Conservation (phyloP, 2,888 invertebrate genomes). For the Ramazzottius varieornatus region DNA sequence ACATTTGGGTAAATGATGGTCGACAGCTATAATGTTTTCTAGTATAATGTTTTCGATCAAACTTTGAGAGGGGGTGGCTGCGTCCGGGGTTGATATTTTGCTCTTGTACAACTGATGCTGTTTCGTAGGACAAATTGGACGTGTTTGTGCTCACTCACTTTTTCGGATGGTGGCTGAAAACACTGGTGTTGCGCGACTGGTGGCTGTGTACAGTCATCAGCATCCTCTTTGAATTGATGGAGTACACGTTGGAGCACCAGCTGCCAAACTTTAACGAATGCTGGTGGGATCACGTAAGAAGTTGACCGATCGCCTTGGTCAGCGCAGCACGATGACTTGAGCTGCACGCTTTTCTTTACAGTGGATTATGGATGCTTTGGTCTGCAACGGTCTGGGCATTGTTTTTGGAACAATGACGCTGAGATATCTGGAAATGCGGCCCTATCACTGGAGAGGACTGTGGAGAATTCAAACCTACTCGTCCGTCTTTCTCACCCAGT, state of each 20-base stretch:
- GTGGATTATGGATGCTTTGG: slow-evolving; percentile 31
- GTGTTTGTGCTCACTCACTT: slow-evolving; percentile 31
- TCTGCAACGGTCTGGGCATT: slow-evolving; percentile 31
- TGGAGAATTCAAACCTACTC: slow-evolving; percentile 30
- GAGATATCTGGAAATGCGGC: slow-evolving; percentile 29
- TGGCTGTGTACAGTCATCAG: slow-evolving; percentile 31
- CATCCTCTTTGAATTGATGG: slow-evolving; percentile 31
- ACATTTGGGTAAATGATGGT: slow-evolving; percentile 22
- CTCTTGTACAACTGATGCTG: too few species aligned
- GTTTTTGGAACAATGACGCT: slow-evolving; percentile 28
- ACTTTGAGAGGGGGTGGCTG: too few species aligned
- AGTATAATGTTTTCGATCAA: too few species aligned
- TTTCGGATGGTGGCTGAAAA: slow-evolving; percentile 32
- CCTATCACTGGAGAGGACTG: slow-evolving; percentile 28
- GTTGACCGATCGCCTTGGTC: not conserved
- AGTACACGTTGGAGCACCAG: slow-evolving; percentile 32
- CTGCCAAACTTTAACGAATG: slow-evolving; percentile 32
- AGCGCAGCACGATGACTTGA: not conserved
- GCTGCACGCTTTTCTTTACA: slow-evolving; percentile 13
- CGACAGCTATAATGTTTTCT: not conserved
- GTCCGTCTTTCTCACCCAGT: slow-evolving; percentile 15
- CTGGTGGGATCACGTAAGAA: slow-evolving; percentile 33
- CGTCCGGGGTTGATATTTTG: too few species aligned
- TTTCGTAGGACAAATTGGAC: slow-evolving; percentile 27
- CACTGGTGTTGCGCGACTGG: slow-evolving; percentile 30